Base-by-base conservation (phyloP, 2,888 invertebrate genomes). In the Amphipoea oculea region DNA sequence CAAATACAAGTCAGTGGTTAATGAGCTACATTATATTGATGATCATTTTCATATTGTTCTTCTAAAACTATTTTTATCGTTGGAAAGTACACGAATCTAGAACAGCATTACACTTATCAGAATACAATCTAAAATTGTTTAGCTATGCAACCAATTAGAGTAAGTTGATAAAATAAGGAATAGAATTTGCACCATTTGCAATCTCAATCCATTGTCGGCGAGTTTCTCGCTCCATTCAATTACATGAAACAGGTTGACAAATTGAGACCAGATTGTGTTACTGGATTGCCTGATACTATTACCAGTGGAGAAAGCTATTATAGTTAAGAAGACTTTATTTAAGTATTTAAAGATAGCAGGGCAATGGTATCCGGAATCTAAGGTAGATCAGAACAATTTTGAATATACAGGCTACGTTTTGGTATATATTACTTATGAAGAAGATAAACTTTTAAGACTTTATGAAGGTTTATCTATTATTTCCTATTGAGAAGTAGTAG, bases 161-260 rank as follows among this genome's bases (percentile, higher is more conserved):
- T 68, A 29, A 67, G 62, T 73, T 87, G 85, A 85, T 81, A 81
- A 87, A 76, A 77, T 84, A 84, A 87, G 85, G 77, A 87, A 84
- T 70, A 75, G 76, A 82, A 81, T 82, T 76, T 70, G 76, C 76
- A 83, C 79, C 72, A 81, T 79, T 89, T 82, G 82, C 88, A 88
- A 88, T 87, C 86, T 87, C 78, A 82, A 84, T 83, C 86, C 81
- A 89, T 88, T 88, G 89, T 89, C 79, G 88, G 69, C 72, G 60
- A 80, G 86, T 88, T 88, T 86, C 89, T 86, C 74, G 89, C 71
- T 83, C 82, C 79, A 82, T 89, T 86, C 84, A 89, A 88, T 88
- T 89, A 88, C 84, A 82, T 74, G 81, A 67, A 88, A 85, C 89
- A 81, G 82, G 88, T 89, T 89, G 89, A 89, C 88, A 89, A 89